Percentiles rank a stretch among this genome's conserved stretches.
phyloP scores from a whole-genome alignment of 37 sponge, comb jelly and placozoan genomes.

The Petrosia ficiformis region DNA sequence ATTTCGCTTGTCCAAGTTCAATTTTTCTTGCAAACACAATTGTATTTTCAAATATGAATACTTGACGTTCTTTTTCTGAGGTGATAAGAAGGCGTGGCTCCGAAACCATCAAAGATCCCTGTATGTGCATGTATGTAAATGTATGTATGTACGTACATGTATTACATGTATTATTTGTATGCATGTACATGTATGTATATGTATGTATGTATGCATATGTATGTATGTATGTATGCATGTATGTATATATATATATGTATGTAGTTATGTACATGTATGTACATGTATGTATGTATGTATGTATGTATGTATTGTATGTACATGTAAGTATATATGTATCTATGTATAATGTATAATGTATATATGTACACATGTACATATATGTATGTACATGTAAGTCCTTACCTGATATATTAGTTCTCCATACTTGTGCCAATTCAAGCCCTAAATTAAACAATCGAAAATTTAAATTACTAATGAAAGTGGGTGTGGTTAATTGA shows the following conservation, averaged over 20 bases:
- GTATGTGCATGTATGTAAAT: background rate
- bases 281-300: too few species aligned
- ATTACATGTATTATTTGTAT: too few species aligned
- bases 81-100: constrained; percentile 47
- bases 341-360: too few species aligned
- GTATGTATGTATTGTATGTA: too few species aligned
- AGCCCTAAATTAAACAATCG: background rate
- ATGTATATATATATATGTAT: too few species aligned
- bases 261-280: too few species aligned
- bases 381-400: too few species aligned
- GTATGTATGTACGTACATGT: too few species aligned
- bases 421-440: constrained; percentile 28
- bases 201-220: background rate
- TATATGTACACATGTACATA: too few species aligned
- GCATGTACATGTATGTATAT: background rate
- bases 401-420: constrained; percentile 26
- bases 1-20: constrained; percentile 29
- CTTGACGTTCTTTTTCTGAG: constrained; percentile 66
- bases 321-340: too few species aligned
- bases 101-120: constrained; percentile 28
- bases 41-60: constrained; percentile 58
- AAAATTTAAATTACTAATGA: constrained; percentile 6
- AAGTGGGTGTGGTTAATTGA: background rate
- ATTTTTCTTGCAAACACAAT: constrained; percentile 48
- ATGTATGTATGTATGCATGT: too few species aligned